Percentiles rank a stretch among this genome's conserved stretches.
These are phyloP conservation scores for Anticlea derivata DNA, from an alignment of 2,888 invertebrate genomes.

Conservation along the genomic window DNA sequence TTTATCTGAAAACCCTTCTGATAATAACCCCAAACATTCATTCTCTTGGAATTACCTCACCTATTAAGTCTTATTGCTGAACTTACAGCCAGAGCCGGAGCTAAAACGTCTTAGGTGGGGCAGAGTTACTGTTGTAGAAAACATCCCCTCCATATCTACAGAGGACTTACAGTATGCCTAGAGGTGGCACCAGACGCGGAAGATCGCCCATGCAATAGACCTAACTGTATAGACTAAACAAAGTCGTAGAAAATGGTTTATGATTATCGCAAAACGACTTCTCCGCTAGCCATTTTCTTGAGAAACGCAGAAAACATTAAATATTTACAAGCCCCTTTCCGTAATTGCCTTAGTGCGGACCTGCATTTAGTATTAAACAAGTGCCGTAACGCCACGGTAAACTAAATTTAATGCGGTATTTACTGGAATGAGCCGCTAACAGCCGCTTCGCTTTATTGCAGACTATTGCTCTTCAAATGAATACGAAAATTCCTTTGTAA, in stretches of 20 bases:
- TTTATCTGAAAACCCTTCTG: slow-evolving; percentile 1
- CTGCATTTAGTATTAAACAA: slow-evolving; percentile 1
- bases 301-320: too few relatives aligned
- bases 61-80: slow-evolving; percentile 10
- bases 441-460: slow-evolving; percentile 4
- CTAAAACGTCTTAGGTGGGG: too few relatives aligned
- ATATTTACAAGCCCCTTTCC: too few relatives aligned
- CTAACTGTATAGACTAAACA: too few relatives aligned
- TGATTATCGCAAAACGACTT: too few relatives aligned
- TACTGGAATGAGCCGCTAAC: slow-evolving; percentile 10
- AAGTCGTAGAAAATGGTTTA: too few relatives aligned
- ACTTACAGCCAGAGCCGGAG: slow-evolving; percentile 5
- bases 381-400: neutral
- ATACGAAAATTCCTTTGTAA: slow-evolving; percentile 6
- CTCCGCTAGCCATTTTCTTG: too few relatives aligned
- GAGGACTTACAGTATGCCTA: too few relatives aligned
- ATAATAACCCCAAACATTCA: slow-evolving; percentile 9
- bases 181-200: too few relatives aligned
- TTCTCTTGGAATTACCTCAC: slow-evolving; percentile 8
- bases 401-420: slow-evolving; percentile 14
- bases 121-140: too few relatives aligned
- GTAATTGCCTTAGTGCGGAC: neutral
- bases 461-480: slow-evolving; percentile 7
- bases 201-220: too few relatives aligned
- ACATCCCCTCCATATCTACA: too few relatives aligned